Conservation (phyloP, 1,140 invertebrate genomes). For the Scaptodrosophila lebanonensis region DNA sequence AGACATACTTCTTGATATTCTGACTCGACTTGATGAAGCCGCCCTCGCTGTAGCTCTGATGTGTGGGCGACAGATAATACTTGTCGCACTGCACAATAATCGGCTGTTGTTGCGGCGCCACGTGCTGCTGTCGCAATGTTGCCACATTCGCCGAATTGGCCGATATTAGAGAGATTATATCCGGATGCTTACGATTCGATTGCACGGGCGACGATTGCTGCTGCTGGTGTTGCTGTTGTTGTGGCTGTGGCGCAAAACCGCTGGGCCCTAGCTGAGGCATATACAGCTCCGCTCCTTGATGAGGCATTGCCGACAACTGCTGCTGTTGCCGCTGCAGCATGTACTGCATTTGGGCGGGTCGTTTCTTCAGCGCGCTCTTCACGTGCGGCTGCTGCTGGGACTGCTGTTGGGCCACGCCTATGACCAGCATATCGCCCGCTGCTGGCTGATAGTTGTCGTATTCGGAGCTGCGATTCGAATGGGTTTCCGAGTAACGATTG, state of each 20-base stretch:
- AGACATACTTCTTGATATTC: slow-evolving; percentile 72
- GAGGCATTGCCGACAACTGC: slow-evolving; percentile 16
- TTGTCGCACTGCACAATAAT: slow-evolving; percentile 73
- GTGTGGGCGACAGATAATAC: slow-evolving; percentile 70
- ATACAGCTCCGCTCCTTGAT: slow-evolving; percentile 14
- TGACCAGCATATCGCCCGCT: slow-evolving; percentile 54
- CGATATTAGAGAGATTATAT: slow-evolving; percentile 67
- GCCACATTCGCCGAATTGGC: slow-evolving; percentile 72
- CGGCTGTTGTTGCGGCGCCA: slow-evolving; percentile 62
- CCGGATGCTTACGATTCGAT: slow-evolving; percentile 32
- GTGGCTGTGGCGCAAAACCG: slow-evolving; percentile 4
- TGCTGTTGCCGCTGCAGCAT: slow-evolving; percentile 26
- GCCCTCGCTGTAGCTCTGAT: slow-evolving; percentile 68
- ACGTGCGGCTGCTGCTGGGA: slow-evolving; percentile 54
- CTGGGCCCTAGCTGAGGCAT: slow-evolving; percentile 5
- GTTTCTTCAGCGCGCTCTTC: slow-evolving; percentile 61
- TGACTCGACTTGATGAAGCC: slow-evolving; percentile 75
- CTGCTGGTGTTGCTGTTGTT: slow-evolving; percentile 33
- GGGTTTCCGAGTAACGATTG: slow-evolving; percentile 62
- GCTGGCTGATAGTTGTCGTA: slow-evolving; percentile 68
- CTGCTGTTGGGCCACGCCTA: slow-evolving; percentile 61
- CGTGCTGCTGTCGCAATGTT: slow-evolving; percentile 60
- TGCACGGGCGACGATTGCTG: slow-evolving; percentile 10
- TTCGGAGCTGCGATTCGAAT: slow-evolving; percentile 70
- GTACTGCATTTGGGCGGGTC: slow-evolving; percentile 54